Conservation (phyloP, 2,888 invertebrate species). For the Hyposoter didymator region DNA sequence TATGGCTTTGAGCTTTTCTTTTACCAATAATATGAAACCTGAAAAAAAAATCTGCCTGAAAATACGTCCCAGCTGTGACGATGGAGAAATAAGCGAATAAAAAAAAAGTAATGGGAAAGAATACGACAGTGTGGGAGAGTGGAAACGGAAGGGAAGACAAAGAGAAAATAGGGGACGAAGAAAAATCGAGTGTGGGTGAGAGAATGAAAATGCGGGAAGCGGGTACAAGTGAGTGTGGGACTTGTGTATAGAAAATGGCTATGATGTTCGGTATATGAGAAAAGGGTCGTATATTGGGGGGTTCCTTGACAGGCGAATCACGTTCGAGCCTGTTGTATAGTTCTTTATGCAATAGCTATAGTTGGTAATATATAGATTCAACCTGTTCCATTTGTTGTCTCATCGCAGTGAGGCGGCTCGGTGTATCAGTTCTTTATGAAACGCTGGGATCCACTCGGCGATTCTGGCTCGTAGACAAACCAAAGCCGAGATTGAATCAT, state of each 20-base stretch:
- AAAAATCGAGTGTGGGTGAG: conserved; percentile 9
- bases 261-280: conserved; percentile 17
- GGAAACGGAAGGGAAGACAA: conserved; percentile 7
- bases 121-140: conserved; percentile 16
- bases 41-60: conserved; percentile 13
- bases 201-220: conserved; percentile 50
- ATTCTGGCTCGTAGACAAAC: conserved; percentile 26
- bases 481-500: conserved; percentile 33
- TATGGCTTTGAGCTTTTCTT: not conserved
- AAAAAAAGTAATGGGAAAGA: conserved; percentile 24
- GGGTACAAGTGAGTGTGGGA: conserved; percentile 18
- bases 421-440: conserved; percentile 13
- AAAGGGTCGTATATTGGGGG: conserved; percentile 25
- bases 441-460: conserved; percentile 1
- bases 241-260: conserved; percentile 17
- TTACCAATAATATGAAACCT: not conserved
- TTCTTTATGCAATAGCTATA: conserved; percentile 8
- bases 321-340: conserved; percentile 32
- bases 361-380: conserved; percentile 40
- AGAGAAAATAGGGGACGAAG: not conserved
- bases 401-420: conserved; percentile 10
- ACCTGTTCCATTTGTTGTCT: conserved; percentile 30
- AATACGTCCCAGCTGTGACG: not conserved
- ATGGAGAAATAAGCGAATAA: conserved; percentile 18
- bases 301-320: conserved; percentile 48